Evolutionary conservation across 2,113 vertebrate species (phyloP).

Genomic region (Eubucco bourcierii): DNA sequence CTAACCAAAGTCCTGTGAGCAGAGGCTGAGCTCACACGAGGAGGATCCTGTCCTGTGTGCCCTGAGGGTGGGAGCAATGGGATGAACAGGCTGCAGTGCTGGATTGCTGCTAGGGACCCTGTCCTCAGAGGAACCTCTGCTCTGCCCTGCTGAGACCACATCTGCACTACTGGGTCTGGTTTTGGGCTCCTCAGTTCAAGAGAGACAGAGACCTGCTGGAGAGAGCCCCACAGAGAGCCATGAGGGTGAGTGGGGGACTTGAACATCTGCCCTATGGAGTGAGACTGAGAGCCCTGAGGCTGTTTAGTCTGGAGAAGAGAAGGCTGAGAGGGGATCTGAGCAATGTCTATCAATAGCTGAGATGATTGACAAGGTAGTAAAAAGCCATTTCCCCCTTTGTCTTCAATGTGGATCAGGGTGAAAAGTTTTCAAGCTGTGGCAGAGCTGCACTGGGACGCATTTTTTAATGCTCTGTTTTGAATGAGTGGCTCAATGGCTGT

Average conservation of each 20-base stretch:
- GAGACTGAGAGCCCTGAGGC: too few relatives aligned
- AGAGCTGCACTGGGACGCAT: neutral
- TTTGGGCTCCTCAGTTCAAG: too few relatives aligned
- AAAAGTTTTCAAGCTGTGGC: neutral
- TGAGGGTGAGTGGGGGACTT: too few relatives aligned
- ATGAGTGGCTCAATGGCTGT: neutral
- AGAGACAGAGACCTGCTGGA: too few relatives aligned
- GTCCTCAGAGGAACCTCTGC: neutral
- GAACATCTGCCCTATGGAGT: too few relatives aligned
- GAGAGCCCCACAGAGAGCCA: too few relatives aligned
- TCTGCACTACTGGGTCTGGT: too few relatives aligned
- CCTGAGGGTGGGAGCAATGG: neutral
- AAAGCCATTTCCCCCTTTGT: neutral
- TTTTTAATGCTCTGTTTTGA: neutral
- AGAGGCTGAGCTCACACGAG: neutral
- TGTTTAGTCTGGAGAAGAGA: too few relatives aligned
- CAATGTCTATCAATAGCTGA: too few relatives aligned
- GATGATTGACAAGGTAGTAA: neutral
- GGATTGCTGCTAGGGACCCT: neutral
- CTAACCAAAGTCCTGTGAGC: neutral
- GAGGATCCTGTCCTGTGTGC: neutral
- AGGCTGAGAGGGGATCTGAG: too few relatives aligned
- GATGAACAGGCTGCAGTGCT: neutral
- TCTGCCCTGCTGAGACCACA: neutral
- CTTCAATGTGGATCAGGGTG: neutral